phyloP scores from a whole-genome alignment of 2,113 vertebrate genomes.

The Hypanus sabinus region DNA sequence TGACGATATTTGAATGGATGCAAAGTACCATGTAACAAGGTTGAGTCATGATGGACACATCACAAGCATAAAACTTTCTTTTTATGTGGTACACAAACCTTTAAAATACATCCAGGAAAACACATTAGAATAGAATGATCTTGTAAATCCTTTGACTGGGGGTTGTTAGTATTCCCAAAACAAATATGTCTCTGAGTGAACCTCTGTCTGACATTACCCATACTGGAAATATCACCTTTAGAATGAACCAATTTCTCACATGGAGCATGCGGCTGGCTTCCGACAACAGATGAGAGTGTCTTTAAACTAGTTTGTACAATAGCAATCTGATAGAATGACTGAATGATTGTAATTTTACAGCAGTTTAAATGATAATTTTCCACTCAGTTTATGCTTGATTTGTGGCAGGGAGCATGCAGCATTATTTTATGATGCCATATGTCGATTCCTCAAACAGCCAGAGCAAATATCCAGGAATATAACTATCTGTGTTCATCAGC shows the following conservation, averaged over 20 bases:
- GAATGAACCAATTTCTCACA: background rate
- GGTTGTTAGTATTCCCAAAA: background rate
- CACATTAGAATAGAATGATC: background rate
- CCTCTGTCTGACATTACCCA: background rate
- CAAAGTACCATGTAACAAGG: too few relatives aligned
- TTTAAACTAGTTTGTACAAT: background rate
- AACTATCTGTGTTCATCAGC: background rate
- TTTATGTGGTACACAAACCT: background rate
- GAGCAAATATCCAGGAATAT: background rate
- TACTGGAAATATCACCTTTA: background rate
- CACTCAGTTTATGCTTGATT: background rate
- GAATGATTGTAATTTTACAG: background rate
- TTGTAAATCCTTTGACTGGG: background rate
- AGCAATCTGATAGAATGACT: background rate
- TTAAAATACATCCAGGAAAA: background rate
- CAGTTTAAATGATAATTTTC: slow-evolving; percentile 22
- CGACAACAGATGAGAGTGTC: background rate
- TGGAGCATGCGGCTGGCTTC: background rate
- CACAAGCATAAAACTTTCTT: too few relatives aligned
- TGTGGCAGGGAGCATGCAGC: background rate
- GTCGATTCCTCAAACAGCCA: background rate
- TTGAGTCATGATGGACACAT: too few relatives aligned
- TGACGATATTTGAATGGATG: background rate
- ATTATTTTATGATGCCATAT: slow-evolving; percentile 12
- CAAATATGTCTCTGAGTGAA: background rate